These are phyloP conservation scores for Chaetodon trifasciatus DNA, from an alignment of 2,797 vertebrate genomes.

Conservation along the genomic window DNA sequence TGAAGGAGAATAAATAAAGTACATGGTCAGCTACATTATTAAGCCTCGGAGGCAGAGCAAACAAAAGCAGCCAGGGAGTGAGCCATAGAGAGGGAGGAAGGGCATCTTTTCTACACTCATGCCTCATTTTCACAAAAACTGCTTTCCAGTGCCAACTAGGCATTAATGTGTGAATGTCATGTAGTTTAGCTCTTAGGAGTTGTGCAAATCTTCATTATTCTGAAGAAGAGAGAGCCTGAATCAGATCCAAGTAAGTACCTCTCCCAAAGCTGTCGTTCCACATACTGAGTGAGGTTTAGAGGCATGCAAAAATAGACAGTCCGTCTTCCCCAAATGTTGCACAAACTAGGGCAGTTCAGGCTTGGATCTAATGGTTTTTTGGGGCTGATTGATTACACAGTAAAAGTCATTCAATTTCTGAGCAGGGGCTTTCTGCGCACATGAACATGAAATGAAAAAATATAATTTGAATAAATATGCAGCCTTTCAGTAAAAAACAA, in stretches of 20 bases:
- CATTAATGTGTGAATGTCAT: constrained; percentile 28
- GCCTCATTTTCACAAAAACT: constrained; percentile 56
- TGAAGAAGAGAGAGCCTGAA: constrained; percentile 37
- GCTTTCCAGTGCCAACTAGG: constrained; percentile 36
- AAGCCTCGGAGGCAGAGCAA: constrained; percentile 37
- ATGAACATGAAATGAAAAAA: constrained; percentile 17
- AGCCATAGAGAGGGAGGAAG: constrained; percentile 16
- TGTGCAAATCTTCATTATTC: constrained; percentile 51
- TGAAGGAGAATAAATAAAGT: constrained; percentile 61
- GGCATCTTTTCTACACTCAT: constrained; percentile 31
- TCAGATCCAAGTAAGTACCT: constrained; percentile 54
- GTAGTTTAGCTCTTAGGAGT: constrained; percentile 40
- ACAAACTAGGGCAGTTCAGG: constrained; percentile 68
- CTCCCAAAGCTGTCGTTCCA: constrained; percentile 69
- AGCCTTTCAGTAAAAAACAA: constrained; percentile 6
- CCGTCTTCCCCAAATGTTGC: constrained; percentile 67
- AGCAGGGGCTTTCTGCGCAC: neutral
- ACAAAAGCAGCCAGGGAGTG: constrained; percentile 30
- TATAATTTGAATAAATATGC: neutral
- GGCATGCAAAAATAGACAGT: constrained; percentile 70
- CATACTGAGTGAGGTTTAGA: constrained; percentile 52
- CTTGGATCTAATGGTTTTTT: constrained; percentile 46
- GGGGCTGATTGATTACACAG: constrained; percentile 15
- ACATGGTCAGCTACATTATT: constrained; percentile 50
- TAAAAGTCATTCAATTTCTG: constrained; percentile 3